Percentiles rank a stretch among this genome's conserved stretches.
phyloP scores from a whole-genome alignment of 2,888 invertebrate species.

The Agrotis segetum region DNA sequence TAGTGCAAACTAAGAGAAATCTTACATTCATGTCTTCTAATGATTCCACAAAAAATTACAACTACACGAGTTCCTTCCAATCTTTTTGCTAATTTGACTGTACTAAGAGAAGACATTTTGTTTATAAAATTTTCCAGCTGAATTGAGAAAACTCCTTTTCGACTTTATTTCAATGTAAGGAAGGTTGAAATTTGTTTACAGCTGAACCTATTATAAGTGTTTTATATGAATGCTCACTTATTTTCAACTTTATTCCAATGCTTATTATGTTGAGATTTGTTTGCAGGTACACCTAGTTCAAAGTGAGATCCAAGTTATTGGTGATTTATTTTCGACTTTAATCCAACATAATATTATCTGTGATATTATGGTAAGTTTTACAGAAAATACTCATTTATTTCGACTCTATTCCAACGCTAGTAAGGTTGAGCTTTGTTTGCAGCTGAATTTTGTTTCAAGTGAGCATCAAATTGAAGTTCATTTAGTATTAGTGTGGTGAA shows the following conservation, averaged over 20 bases:
- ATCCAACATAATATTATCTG: too few relatives aligned
- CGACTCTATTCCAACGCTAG: neutral
- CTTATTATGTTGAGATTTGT: neutral
- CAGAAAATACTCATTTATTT: neutral
- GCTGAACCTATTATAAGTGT: too few relatives aligned
- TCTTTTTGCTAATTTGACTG: too few relatives aligned
- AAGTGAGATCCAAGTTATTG: neutral
- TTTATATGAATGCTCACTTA: neutral
- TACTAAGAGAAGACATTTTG: too few relatives aligned
- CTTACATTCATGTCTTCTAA: too few relatives aligned
- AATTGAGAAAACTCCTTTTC: neutral
- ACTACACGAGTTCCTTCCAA: too few relatives aligned
- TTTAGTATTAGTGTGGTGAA: neutral
- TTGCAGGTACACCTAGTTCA: neutral
- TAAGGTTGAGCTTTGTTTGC: neutral
- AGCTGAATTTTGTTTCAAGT: neutral
- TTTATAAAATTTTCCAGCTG: too few relatives aligned
- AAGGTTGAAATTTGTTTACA: neutral
- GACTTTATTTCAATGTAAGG: neutral
- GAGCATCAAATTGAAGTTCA: neutral
- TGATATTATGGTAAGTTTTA: neutral
- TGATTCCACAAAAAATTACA: too few relatives aligned
- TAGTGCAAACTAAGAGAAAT: too few relatives aligned
- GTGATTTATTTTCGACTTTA: neutral
- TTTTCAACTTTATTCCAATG: neutral